A percentile compares a stretch with the other conserved stretches of the same genome.
phyloP scores from a whole-genome alignment of 2,888 invertebrate species.

The Synanthedon myopaeformis region DNA sequence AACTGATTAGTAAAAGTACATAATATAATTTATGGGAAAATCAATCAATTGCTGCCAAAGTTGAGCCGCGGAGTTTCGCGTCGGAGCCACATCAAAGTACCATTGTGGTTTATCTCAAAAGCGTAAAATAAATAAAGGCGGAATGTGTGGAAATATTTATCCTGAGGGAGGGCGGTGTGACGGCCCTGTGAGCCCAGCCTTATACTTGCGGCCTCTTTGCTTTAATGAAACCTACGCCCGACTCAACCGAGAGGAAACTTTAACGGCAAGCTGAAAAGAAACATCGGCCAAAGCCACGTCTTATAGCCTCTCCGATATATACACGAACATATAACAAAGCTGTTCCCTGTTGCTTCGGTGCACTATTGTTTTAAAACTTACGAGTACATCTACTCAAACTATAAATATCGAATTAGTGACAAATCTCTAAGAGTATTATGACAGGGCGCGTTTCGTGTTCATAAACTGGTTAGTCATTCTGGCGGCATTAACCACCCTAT shows the following conservation, averaged over 20 bases:
- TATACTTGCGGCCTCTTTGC: constrained; percentile 53
- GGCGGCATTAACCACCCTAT: too few species aligned
- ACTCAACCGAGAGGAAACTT: constrained; percentile 45
- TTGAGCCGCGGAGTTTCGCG: constrained; percentile 40
- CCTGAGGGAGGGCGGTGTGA: constrained; percentile 29
- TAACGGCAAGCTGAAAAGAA: constrained; percentile 41
- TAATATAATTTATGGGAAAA: constrained; percentile 24
- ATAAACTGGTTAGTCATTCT: too few species aligned
- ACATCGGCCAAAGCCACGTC: constrained; percentile 25
- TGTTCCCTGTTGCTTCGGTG: too few species aligned
- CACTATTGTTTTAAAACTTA: too few species aligned
- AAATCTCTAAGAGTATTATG: too few species aligned
- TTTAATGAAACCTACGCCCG: constrained; percentile 56
- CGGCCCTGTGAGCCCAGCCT: constrained; percentile 28
- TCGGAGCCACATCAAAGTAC: constrained; percentile 61
- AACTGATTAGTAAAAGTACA: not conserved
- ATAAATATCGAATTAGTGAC: too few species aligned
- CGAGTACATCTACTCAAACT: too few species aligned
- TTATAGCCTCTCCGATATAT: constrained; percentile 16
- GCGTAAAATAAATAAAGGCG: constrained; percentile 63
- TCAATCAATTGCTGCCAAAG: constrained; percentile 60
- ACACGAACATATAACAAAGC: not conserved
- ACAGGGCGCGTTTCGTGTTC: too few species aligned
- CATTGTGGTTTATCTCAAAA: constrained; percentile 64
- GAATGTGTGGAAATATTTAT: constrained; percentile 63